phyloP scores from a whole-genome alignment of 2,888 invertebrate genomes.

The Xestia xanthographa region DNA sequence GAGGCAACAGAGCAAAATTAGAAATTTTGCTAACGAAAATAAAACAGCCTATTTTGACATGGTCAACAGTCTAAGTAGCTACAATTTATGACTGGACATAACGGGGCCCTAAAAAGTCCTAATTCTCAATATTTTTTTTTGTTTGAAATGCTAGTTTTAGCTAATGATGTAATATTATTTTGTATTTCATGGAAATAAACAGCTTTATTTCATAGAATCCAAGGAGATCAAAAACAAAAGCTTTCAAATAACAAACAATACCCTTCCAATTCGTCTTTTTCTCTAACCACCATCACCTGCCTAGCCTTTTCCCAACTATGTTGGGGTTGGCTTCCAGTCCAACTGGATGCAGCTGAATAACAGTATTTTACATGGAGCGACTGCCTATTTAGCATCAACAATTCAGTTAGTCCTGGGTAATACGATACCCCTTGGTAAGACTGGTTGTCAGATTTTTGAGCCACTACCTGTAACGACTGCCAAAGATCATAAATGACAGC shows the following conservation, averaged over 20 bases:
- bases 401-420: no score
- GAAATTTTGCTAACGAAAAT: background rate
- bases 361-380: no score
- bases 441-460: no score
- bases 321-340: no score
- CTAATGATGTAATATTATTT: background rate
- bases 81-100: background rate
- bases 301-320: no score
- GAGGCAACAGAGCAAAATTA: background rate
- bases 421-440: no score
- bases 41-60: background rate
- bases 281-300: no score
- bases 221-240: background rate
- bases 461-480: no score
- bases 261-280: background rate
- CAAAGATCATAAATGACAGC: no score
- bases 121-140: background rate
- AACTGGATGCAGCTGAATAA: no score
- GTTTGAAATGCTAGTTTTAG: background rate
- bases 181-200: background rate
- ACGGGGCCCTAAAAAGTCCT: background rate
- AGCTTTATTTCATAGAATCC: background rate
- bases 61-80: background rate
- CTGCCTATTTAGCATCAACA: no score
- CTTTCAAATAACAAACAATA: no score